Conservation (phyloP, 2,797 vertebrate genomes). For the Microctenopoma lineatum region DNA sequence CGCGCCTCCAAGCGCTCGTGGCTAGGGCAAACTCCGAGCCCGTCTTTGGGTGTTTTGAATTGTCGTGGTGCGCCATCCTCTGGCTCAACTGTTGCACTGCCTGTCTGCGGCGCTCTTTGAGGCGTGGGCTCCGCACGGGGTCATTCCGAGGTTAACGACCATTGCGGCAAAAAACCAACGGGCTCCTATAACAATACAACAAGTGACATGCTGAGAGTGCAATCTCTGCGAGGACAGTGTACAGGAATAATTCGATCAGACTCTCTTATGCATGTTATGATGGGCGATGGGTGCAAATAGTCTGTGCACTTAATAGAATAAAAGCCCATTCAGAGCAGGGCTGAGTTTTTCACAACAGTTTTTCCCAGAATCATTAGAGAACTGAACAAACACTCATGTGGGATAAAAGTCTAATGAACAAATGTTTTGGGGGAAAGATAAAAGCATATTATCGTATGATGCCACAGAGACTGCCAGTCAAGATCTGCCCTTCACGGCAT, state of each 20-base stretch:
- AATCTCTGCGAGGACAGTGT: constrained; percentile 56
- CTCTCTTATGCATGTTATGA: constrained; percentile 59
- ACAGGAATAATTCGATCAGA: constrained; percentile 65
- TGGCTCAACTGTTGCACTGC: constrained; percentile 81
- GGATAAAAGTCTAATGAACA: constrained; percentile 27
- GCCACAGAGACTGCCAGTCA: constrained; percentile 5
- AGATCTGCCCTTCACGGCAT: constrained; percentile 22
- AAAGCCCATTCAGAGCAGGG: constrained; percentile 45
- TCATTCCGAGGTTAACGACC: constrained; percentile 95
- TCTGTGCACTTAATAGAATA: constrained; percentile 64
- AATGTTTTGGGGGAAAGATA: constrained; percentile 29
- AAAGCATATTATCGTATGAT: constrained; percentile 35
- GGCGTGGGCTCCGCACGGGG: constrained; percentile 84
- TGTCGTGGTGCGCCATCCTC: constrained; percentile 94
- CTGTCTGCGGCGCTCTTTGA: constrained; percentile 69
- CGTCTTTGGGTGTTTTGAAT: constrained; percentile 74
- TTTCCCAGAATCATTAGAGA: constrained; percentile 31
- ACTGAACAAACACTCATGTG: constrained; percentile 21
- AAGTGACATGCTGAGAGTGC: constrained; percentile 74
- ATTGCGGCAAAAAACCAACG: constrained; percentile 89
- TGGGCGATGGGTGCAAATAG: constrained; percentile 55
- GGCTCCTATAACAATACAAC: constrained; percentile 78
- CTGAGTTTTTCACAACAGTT: constrained; percentile 2
- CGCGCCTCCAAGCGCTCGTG: constrained; percentile 77
- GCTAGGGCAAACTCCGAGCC: constrained; percentile 72